Evolutionary conservation across 2,113 vertebrate genomes (phyloP).

Genomic region (Pterophyllum scalare): DNA sequence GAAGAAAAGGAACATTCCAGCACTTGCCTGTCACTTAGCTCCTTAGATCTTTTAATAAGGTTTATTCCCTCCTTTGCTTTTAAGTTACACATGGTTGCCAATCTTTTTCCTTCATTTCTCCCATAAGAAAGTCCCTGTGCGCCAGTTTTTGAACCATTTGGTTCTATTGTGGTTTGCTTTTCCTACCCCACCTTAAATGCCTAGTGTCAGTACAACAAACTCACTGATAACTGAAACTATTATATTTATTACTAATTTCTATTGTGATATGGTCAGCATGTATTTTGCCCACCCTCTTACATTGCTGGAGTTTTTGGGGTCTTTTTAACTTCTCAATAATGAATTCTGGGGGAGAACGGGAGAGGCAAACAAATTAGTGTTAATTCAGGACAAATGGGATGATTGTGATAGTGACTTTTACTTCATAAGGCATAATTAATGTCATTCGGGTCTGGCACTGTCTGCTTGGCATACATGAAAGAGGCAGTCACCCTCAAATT

Average conservation of each 20-base stretch:
- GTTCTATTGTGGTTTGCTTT: not conserved
- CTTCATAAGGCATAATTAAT: constrained; percentile 29
- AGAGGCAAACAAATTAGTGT: constrained; percentile 20
- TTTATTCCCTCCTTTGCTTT: not conserved
- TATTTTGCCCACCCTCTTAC: not conserved
- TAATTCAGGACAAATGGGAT: constrained; percentile 41
- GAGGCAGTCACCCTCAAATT: constrained; percentile 35
- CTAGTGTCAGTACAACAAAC: not conserved
- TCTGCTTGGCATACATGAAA: constrained; percentile 18
- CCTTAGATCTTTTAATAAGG: constrained; percentile 1
- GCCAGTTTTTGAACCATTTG: not conserved
- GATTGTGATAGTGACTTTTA: constrained; percentile 37
- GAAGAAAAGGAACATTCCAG: not conserved
- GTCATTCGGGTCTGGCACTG: constrained; percentile 1
- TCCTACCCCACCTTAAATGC: not conserved
- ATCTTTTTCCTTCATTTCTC: not conserved
- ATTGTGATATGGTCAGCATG: too few species aligned
- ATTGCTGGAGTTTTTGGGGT: not conserved
- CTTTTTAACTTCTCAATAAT: not conserved
- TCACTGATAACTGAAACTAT: not conserved
- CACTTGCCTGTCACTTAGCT: not conserved
- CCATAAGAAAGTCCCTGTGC: not conserved
- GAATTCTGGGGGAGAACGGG: not conserved
- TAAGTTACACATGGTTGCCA: not conserved
- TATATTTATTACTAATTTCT: too few species aligned